These are phyloP conservation scores for Micromys minutus DNA, from an alignment of 2,113 vertebrate genomes.

Conservation along the genomic window DNA sequence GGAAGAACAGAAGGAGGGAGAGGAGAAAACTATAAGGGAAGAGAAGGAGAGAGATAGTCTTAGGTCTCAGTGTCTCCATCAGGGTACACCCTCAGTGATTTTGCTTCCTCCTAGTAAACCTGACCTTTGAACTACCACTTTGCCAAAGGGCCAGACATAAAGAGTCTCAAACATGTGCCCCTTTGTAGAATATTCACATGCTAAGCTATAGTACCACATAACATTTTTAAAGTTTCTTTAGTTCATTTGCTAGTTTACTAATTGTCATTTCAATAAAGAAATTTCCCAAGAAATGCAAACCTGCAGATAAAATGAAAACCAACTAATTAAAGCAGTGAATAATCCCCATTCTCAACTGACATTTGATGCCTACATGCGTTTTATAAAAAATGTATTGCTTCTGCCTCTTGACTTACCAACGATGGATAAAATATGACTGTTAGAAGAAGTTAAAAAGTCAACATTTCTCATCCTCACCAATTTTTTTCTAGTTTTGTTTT, in stretches of 20 bases:
- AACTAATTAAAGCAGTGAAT: not conserved
- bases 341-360: not conserved
- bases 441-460: not conserved
- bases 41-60: not conserved
- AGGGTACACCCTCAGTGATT: not conserved
- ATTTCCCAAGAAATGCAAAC: constrained; percentile 9
- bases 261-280: not conserved
- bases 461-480: not conserved
- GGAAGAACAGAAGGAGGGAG: not conserved
- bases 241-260: not conserved
- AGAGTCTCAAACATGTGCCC: not conserved
- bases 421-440: not conserved
- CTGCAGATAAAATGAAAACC: not conserved
- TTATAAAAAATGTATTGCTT: not conserved
- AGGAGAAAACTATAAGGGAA: not conserved
- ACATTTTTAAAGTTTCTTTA: not conserved
- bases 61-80: not conserved
- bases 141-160: not conserved
- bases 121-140: not conserved
- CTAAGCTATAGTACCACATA: not conserved
- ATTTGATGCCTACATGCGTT: not conserved
- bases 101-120: not conserved
- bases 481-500: constrained; percentile 1
- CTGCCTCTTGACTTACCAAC: not conserved
- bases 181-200: not conserved